Evolutionary conservation across 2,797 vertebrate genomes (phyloP).

Genomic region (Telmatherina bonti): DNA sequence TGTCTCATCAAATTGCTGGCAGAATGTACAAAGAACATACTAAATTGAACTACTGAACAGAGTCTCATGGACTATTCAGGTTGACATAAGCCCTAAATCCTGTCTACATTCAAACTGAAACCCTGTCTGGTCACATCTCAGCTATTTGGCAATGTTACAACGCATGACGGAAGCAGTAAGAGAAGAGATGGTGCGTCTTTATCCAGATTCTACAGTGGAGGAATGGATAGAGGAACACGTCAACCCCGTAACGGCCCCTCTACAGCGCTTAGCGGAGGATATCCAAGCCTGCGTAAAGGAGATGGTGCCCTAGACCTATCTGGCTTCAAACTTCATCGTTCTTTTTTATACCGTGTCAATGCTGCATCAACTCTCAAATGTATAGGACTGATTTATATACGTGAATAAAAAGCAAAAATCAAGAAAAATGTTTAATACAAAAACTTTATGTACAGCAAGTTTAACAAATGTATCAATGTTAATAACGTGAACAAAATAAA

Average conservation of each 20-base stretch:
- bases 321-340: constrained; percentile 1
- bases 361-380: not conserved
- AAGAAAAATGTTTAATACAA: constrained; percentile 14
- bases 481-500: constrained; percentile 39
- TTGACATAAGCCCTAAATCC: no score
- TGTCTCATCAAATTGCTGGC: no score
- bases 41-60: no score
- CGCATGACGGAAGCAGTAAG: constrained; percentile 79
- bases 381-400: not conserved
- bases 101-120: not conserved
- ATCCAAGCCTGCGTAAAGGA: constrained; percentile 75
- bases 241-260: constrained; percentile 80
- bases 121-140: constrained; percentile 52
- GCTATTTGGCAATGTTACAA: constrained; percentile 84
- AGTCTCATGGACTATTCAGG: no score
- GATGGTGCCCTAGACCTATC: constrained; percentile 56
- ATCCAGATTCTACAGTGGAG: constrained; percentile 83
- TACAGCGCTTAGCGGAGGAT: constrained; percentile 86
- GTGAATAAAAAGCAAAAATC: not conserved
- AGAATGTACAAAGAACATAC: no score
- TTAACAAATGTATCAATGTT: constrained; percentile 22
- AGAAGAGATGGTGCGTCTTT: constrained; percentile 85
- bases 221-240: constrained; percentile 95
- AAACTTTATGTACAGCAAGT: constrained; percentile 35
- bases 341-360: not conserved